Conservation (phyloP, 2,797 vertebrate species). For the Stomatorhinus walkeri region DNA sequence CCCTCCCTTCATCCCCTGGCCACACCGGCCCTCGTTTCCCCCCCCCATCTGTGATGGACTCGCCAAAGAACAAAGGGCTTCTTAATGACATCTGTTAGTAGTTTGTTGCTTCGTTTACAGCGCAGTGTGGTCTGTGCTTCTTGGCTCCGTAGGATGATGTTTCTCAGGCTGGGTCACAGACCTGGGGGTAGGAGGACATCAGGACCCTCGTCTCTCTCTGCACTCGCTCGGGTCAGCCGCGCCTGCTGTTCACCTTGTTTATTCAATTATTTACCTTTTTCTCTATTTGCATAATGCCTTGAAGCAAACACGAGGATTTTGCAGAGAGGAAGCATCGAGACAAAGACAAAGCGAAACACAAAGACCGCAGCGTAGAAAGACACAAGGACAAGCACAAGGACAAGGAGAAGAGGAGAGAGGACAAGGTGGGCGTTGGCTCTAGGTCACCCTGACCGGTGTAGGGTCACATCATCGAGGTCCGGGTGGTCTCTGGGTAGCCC, state of each 20-base stretch:
- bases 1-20: not conserved
- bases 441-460: not conserved
- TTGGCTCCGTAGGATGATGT: not conserved
- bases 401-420: conserved; percentile 80
- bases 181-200: not conserved
- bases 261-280: conserved; percentile 7
- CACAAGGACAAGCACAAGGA: conserved; percentile 52
- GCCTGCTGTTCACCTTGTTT: conserved; percentile 36
- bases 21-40: not conserved
- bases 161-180: not conserved
- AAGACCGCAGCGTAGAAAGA: conserved; percentile 74
- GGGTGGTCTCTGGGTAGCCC: not conserved
- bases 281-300: conserved; percentile 38
- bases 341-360: conserved; percentile 71
- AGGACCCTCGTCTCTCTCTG: conserved; percentile 19
- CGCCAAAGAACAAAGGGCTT: not conserved
- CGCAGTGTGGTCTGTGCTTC: conserved; percentile 1
- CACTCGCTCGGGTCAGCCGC: conserved; percentile 10
- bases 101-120: conserved; percentile 13
- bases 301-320: conserved; percentile 86
- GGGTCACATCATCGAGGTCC: not conserved
- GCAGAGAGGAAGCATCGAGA: conserved; percentile 92
- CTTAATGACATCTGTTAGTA: conserved; percentile 21
- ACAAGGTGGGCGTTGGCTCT: conserved; percentile 63
- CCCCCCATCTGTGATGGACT: not conserved